Conservation (phyloP, 2,888 invertebrate genomes). For the Aplocera efformata region DNA sequence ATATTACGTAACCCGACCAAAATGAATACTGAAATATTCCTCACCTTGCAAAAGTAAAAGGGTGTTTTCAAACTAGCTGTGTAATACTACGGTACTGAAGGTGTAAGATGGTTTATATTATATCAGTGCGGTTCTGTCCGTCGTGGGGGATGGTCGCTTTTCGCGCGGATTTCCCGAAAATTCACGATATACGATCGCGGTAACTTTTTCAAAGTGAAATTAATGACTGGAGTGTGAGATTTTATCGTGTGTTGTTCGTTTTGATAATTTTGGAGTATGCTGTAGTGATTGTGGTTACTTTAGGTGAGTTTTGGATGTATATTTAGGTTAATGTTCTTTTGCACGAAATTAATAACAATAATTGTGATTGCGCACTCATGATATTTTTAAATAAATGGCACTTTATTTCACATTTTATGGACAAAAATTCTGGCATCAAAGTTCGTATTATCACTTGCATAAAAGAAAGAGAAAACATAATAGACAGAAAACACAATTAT, state of each 20-base stretch:
- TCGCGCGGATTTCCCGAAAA: slow-evolving; percentile 28
- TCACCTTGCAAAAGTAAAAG: slow-evolving; percentile 15
- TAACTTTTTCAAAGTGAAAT: slow-evolving; percentile 43
- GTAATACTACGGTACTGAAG: slow-evolving; percentile 68
- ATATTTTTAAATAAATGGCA: no score
- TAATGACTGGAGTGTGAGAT: slow-evolving; percentile 30
- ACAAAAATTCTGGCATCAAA: no score
- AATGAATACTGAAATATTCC: slow-evolving; percentile 20
- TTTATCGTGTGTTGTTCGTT: slow-evolving; percentile 29
- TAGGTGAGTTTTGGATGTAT: slow-evolving; percentile 23
- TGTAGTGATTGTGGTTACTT: slow-evolving; percentile 9
- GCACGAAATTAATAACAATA: slow-evolving; percentile 10
- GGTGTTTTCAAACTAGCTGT: slow-evolving; percentile 30
- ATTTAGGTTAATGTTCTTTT: slow-evolving; percentile 3
- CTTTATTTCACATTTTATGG: no score
- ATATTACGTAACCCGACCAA: slow-evolving; percentile 30
- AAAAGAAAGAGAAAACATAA: no score
- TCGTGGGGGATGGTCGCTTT: slow-evolving; percentile 41
- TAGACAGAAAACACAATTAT: no score
- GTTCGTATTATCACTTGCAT: no score
- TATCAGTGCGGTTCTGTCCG: slow-evolving; percentile 54
- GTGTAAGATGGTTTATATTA: slow-evolving; percentile 45
- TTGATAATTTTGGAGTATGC: slow-evolving; percentile 32
- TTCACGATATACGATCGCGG: slow-evolving; percentile 48
- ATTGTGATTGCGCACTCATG: no score